phyloP scores from a whole-genome alignment of 2,888 invertebrate species.

The Lysandra coridon region DNA sequence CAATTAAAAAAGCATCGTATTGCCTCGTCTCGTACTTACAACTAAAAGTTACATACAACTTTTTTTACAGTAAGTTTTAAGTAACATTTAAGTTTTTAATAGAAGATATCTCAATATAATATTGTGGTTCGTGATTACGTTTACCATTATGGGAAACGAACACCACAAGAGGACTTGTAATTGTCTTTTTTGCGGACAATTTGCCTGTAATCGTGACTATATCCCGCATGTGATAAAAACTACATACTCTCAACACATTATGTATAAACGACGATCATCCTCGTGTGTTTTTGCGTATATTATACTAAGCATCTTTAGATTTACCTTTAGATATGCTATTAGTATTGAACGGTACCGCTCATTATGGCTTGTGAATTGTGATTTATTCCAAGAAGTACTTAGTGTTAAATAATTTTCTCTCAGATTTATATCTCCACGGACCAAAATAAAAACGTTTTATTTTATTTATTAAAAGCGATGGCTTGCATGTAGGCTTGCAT shows the following conservation, averaged over 20 bases:
- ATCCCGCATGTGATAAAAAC: background rate
- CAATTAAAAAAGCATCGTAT: too few species aligned
- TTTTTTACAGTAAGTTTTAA: too few species aligned
- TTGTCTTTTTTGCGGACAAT: constrained; percentile 1
- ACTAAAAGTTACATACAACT: too few species aligned
- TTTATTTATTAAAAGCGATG: too few species aligned
- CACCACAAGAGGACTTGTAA: background rate
- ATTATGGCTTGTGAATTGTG: background rate
- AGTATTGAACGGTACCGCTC: constrained; percentile 6
- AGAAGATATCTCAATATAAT: background rate
- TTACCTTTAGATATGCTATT: background rate
- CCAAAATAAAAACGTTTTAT: too few species aligned
- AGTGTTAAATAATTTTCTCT: background rate
- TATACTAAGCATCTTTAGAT: constrained; percentile 12
- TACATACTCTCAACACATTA: background rate
- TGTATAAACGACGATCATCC: constrained; percentile 4
- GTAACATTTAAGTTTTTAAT: too few species aligned
- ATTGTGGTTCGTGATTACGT: background rate
- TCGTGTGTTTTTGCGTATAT: constrained; percentile 6
- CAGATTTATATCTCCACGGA: too few species aligned
- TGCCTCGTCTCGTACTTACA: too few species aligned
- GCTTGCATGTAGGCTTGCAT: too few species aligned
- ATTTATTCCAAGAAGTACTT: background rate
- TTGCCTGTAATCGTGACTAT: constrained; percentile 1
- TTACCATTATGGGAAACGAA: background rate